Evolutionary conservation across 2,113 vertebrate species (phyloP).

Genomic region (Zootoca vivipara): DNA sequence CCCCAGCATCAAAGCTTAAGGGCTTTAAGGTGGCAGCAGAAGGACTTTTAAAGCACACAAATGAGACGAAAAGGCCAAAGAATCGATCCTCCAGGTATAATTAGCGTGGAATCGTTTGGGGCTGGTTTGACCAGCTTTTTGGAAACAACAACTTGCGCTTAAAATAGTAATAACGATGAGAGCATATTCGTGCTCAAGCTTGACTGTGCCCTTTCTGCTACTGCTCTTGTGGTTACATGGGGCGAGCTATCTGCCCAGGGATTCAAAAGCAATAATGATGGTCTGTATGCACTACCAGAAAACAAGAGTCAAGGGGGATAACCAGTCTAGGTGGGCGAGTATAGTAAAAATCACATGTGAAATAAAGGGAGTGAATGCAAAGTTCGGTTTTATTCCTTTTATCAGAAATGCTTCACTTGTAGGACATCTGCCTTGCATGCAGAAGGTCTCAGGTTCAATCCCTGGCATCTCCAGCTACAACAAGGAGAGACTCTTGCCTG

Average conservation of each 20-base stretch:
- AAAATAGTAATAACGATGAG: neutral
- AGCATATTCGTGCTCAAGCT: neutral
- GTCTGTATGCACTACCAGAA: neutral
- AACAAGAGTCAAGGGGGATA: neutral
- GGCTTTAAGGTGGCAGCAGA: conserved; percentile 15
- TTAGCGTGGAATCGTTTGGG: neutral
- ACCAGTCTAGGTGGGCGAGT: neutral
- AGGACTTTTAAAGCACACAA: conserved; percentile 11
- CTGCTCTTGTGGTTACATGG: neutral
- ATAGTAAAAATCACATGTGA: too few relatives aligned
- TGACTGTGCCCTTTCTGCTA: neutral
- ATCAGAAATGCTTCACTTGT: neutral
- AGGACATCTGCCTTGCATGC: too few relatives aligned
- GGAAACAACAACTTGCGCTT: neutral
- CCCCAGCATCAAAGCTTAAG: neutral
- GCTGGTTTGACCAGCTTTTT: neutral
- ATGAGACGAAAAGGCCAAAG: conserved; percentile 3
- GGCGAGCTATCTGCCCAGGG: too few relatives aligned
- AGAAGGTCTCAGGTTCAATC: too few relatives aligned
- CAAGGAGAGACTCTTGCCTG: too few relatives aligned
- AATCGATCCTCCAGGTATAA: conserved; percentile 30
- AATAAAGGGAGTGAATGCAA: neutral
- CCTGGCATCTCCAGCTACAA: too few relatives aligned
- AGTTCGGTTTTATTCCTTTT: neutral
- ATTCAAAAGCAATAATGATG: neutral